Percentiles rank a stretch among this genome's conserved stretches.
Evolutionary conservation across 2,113 vertebrate genomes (phyloP).

Genomic region (Cryptotis parvus): DNA sequence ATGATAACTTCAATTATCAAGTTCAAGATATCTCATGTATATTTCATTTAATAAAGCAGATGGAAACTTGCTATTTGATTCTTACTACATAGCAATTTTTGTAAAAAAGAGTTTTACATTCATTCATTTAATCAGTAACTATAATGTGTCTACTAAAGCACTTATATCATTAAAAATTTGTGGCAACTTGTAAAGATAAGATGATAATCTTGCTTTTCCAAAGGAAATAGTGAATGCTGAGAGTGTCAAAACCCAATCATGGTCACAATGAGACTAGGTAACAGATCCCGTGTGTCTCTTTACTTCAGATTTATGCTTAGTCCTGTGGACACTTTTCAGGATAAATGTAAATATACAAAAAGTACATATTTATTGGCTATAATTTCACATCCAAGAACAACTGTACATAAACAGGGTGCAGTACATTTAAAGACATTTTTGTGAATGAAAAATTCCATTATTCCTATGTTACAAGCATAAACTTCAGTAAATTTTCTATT

Average conservation of each 20-base stretch:
- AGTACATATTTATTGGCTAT: background rate
- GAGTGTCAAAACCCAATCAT: background rate
- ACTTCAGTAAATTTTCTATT: background rate
- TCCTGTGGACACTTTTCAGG: background rate
- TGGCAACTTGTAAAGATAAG: background rate
- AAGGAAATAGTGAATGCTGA: background rate
- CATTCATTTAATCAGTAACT: background rate
- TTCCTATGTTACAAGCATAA: background rate
- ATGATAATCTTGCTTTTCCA: background rate
- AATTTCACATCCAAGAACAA: background rate
- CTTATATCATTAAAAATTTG: background rate
- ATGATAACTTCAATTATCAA: background rate
- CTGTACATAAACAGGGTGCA: background rate
- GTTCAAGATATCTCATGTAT: background rate
- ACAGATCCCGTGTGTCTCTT: background rate
- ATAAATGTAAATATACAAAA: background rate
- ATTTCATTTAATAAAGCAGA: background rate
- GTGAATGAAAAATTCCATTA: background rate
- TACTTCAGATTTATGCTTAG: background rate
- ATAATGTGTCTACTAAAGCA: background rate
- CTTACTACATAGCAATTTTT: background rate
- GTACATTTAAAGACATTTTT: background rate
- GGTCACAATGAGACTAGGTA: background rate
- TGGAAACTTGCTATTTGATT: background rate
- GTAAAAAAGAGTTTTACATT: background rate